A percentile compares a stretch with the other conserved stretches of the same genome.
These are phyloP conservation scores for Pseudeuparius sepicola DNA, from an alignment of 2,888 invertebrate genomes.

Conservation along the genomic window DNA sequence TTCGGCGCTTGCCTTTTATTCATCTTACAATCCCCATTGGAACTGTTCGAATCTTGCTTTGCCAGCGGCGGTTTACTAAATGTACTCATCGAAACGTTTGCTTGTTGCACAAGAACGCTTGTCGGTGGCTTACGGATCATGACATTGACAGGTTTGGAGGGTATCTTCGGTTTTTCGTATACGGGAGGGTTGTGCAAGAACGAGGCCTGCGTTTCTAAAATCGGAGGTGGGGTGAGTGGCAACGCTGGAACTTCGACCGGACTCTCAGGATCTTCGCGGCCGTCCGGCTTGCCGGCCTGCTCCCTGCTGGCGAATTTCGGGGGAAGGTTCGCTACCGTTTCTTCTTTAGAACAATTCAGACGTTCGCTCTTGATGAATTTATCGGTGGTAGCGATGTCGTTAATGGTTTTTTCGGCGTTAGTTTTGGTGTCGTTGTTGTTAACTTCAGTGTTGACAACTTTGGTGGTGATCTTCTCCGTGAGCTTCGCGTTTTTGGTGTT, in stretches of 20 bases:
- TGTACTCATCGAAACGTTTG: constrained; percentile 29
- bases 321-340: neutral
- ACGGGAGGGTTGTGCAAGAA: constrained; percentile 51
- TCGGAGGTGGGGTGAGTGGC: constrained; percentile 58
- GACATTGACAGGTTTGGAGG: constrained; percentile 53
- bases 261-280: constrained; percentile 74
- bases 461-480: too few relatives aligned
- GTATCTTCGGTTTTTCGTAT: constrained; percentile 55
- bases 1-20: constrained; percentile 70
- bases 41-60: constrained; percentile 49
- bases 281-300: constrained; percentile 75
- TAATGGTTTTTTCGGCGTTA: constrained; percentile 19
- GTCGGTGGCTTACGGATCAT: constrained; percentile 29
- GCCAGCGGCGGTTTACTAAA: constrained; percentile 39
- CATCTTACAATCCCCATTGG: too few relatives aligned
- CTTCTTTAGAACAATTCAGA: constrained; percentile 9
- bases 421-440: constrained; percentile 17
- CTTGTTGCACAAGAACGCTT: constrained; percentile 8
- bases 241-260: constrained; percentile 56
- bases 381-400: constrained; percentile 17
- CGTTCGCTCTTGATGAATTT: constrained; percentile 25
- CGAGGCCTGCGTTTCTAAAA: constrained; percentile 48
- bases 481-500: constrained; percentile 32
- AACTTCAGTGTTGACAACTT: too few relatives aligned
- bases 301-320: constrained; percentile 50